These are phyloP conservation scores for Marronus borbonicus DNA, from an alignment of 2,888 invertebrate genomes.

Conservation along the genomic window DNA sequence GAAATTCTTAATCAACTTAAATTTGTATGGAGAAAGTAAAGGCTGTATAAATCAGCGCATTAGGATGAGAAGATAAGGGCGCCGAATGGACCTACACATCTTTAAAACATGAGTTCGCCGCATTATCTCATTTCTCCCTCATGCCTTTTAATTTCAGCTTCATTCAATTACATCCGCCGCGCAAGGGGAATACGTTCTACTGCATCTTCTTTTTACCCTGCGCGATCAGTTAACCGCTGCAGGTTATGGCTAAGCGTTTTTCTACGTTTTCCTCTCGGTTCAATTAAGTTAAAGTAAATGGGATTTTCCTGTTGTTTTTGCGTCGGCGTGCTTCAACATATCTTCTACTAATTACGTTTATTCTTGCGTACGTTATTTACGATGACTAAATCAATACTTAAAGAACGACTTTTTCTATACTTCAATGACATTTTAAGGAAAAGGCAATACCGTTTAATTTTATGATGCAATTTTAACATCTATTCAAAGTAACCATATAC, in stretches of 20 bases:
- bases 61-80: constrained; percentile 36
- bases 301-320: constrained; percentile 28
- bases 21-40: constrained; percentile 33
- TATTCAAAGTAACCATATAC: too few species aligned
- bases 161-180: constrained; percentile 26
- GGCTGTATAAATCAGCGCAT: constrained; percentile 37
- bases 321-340: background rate
- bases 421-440: background rate
- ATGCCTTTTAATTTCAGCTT: constrained; percentile 46
- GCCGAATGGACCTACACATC: constrained; percentile 38
- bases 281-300: constrained; percentile 39
- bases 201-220: constrained; percentile 18
- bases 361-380: background rate
- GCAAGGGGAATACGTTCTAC: constrained; percentile 22
- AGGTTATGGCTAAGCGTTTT: constrained; percentile 33
- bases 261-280: constrained; percentile 18
- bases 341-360: constrained; percentile 6
- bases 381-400: constrained; percentile 9
- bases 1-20: constrained; percentile 11
- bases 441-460: background rate
- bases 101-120: constrained; percentile 46
- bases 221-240: constrained; percentile 29
- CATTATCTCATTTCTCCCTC: constrained; percentile 47
- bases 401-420: background rate
- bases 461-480: too few species aligned